phyloP scores from a whole-genome alignment of 2,888 invertebrate genomes.

The Dicycla oo region DNA sequence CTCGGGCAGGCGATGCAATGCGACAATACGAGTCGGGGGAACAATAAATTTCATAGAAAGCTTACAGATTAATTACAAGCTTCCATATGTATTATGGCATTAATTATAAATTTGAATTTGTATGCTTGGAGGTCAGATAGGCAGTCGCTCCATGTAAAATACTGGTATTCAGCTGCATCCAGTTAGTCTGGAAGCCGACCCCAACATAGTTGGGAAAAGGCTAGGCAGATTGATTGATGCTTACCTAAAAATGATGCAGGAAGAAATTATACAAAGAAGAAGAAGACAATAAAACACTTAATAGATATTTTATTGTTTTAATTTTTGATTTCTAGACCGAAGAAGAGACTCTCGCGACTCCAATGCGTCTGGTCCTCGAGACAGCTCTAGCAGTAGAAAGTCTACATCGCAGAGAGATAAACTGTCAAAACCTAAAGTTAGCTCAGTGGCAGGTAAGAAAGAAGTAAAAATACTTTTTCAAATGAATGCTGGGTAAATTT shows the following conservation, averaged over 20 bases:
- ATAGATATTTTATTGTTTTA: neutral
- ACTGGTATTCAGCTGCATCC: too few relatives aligned
- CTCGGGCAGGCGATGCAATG: too few relatives aligned
- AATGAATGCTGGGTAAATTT: too few relatives aligned
- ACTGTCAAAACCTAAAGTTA: constrained; percentile 77
- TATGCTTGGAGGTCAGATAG: too few relatives aligned
- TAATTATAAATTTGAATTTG: neutral
- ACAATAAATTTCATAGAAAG: too few relatives aligned
- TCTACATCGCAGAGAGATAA: constrained; percentile 84
- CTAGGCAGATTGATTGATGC: too few relatives aligned
- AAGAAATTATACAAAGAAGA: neutral
- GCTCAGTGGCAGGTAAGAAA: constrained; percentile 71
- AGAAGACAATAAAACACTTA: neutral
- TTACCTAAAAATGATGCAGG: neutral
- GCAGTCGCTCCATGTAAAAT: too few relatives aligned
- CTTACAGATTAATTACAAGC: too few relatives aligned
- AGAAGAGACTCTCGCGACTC: constrained; percentile 88
- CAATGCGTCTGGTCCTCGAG: constrained; percentile 86
- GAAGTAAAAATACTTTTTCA: neutral
- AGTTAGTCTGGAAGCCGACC: too few relatives aligned
- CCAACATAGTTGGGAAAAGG: too few relatives aligned
- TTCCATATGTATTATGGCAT: neutral
- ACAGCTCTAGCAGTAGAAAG: constrained; percentile 81
- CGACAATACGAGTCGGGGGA: too few relatives aligned
- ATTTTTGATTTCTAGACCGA: constrained; percentile 74